Evolutionary conservation across 2,888 invertebrate species (phyloP).

Genomic region (Melieria omissa): DNA sequence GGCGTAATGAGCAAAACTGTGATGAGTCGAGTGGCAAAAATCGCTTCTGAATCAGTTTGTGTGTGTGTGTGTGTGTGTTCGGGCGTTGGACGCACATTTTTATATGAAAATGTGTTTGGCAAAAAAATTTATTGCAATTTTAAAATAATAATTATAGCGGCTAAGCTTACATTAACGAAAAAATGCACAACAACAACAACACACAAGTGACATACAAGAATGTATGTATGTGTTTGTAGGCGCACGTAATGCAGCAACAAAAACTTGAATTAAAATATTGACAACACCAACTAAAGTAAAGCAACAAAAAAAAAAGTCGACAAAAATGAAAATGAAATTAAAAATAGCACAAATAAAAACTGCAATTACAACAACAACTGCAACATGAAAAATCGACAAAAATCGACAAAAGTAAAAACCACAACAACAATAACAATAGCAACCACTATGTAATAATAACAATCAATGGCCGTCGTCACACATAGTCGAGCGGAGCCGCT

Average conservation of each 20-base stretch:
- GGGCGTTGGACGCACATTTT: background rate
- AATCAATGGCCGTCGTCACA: slow-evolving; percentile 12
- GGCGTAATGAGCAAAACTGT: slow-evolving; percentile 25
- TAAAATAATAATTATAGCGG: background rate
- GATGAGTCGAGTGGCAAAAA: background rate
- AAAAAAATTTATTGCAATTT: background rate
- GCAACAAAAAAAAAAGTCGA: too few relatives aligned
- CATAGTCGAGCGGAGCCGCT: background rate
- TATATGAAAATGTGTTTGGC: slow-evolving; percentile 9
- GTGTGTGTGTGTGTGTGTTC: background rate
- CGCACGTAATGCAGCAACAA: too few relatives aligned
- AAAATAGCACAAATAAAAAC: too few relatives aligned
- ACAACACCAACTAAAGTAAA: too few relatives aligned
- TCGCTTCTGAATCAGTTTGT: too few relatives aligned
- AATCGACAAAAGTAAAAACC: background rate
- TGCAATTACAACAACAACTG: too few relatives aligned
- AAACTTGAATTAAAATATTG: too few relatives aligned
- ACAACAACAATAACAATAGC: slow-evolving; percentile 8
- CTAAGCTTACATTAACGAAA: slow-evolving; percentile 21
- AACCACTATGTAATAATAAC: slow-evolving; percentile 17
- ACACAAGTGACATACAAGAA: background rate
- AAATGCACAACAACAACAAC: slow-evolving; percentile 1
- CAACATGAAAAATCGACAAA: too few relatives aligned
- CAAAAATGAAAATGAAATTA: too few relatives aligned
- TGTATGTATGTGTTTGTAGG: background rate